Evolutionary conservation across 1,140 invertebrate species (phyloP), one percentile per base, ranked within the genome.

Genomic region (Chrysomallon squamiferum): DNA sequence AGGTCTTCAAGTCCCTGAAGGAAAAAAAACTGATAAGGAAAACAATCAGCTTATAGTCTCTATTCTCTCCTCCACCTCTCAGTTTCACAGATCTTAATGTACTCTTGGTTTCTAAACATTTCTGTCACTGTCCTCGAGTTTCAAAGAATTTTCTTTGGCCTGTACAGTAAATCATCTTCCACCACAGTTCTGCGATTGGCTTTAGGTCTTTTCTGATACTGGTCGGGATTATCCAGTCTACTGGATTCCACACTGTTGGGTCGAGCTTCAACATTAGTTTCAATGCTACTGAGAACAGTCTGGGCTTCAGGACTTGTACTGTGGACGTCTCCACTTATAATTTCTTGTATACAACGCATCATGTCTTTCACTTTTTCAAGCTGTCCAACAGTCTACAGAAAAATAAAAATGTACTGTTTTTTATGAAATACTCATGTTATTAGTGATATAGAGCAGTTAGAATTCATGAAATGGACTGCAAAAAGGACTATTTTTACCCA

Each of bases 361-460:
- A 79, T 79, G 30, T 76, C 70, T 29, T 66, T 67, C 20, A 79
- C 64, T 67, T 79, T 72, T 57, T 81, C 77, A n/a, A 80, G 58
- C n/a, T 62, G 29, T 27, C 62, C 69, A 3, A 79, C 62, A 20
- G 74, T 75, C 79, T 81, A 67, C 47, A 69, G 77, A 27, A 33
- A 62, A 61, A 59, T 63, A 56, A 20, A 38, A 20, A 15, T 30
- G 35, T 38, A n/a, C n/a, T n/a, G n/a, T n/a, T n/a, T n/a, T n/a
- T n/a, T n/a, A n/a, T n/a, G n/a, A n/a, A n/a, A n/a, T n/a, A n/a
- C n/a, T n/a, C n/a, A n/a, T n/a, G n/a, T n/a, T n/a, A n/a, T n/a
- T n/a, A n/a, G n/a, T n/a, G n/a, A n/a, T n/a, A n/a, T n/a, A n/a
- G n/a, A n/a, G n/a, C n/a, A n/a, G n/a, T n/a, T n/a, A n/a, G n/a